A percentile compares a stretch with the other conserved stretches of the same genome.
Conservation (phyloP, 2,797 vertebrate genomes). For the Ctenopoma multispine region DNA sequence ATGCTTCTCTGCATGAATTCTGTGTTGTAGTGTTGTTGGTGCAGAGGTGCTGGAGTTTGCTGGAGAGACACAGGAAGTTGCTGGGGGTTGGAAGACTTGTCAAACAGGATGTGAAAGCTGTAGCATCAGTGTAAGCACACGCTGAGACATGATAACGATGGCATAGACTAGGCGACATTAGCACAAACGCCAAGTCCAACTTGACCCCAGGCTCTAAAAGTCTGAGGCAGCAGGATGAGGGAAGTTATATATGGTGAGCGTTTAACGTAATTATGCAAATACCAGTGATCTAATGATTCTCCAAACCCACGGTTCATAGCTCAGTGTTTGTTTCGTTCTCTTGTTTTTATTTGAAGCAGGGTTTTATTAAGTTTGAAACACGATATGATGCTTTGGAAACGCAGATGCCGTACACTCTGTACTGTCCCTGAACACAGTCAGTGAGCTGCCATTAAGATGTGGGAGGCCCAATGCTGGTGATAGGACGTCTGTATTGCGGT, state of each 20-base stretch:
- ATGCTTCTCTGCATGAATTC: constrained; percentile 7
- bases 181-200: not conserved
- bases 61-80: constrained; percentile 81
- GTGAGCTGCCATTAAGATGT: too few species aligned
- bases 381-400: too few species aligned
- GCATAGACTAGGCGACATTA: constrained; percentile 26
- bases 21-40: constrained; percentile 2
- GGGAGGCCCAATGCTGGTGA: too few species aligned
- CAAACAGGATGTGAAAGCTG: constrained; percentile 82
- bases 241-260: not conserved
- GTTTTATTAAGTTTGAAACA: too few species aligned
- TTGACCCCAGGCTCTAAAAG: not conserved
- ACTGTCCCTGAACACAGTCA: too few species aligned
- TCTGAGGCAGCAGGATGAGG: not conserved
- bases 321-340: too few species aligned
- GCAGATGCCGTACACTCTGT: too few species aligned
- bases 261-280: too few species aligned
- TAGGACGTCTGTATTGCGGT: too few species aligned
- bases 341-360: too few species aligned
- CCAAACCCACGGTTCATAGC: too few species aligned
- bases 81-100: constrained; percentile 78
- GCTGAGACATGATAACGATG: constrained; percentile 29
- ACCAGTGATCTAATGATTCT: too few species aligned
- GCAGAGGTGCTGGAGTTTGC: constrained; percentile 60
- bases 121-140: constrained; percentile 25